These are phyloP conservation scores for Rhinoraja longicauda DNA, from an alignment of 2,797 vertebrate genomes.

Conservation along the genomic window DNA sequence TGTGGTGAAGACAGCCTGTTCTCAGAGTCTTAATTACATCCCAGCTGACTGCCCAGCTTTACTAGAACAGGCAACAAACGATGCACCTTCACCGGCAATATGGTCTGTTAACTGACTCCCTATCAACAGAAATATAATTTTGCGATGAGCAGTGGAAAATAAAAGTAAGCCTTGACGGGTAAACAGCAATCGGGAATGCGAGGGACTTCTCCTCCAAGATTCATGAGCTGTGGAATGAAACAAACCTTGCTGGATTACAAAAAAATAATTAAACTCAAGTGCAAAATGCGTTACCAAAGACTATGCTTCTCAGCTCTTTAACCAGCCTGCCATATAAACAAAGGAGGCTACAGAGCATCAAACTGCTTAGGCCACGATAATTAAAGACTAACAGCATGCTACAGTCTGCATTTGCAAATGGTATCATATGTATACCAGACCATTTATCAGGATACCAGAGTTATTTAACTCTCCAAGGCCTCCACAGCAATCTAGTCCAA, in stretches of 20 bases:
- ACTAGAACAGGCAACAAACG: conserved; percentile 79
- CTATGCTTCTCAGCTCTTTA: conserved; percentile 60
- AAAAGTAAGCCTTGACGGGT: conserved; percentile 51
- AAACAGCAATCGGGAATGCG: conserved; percentile 45
- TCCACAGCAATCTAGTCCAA: conserved; percentile 41
- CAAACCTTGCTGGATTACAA: conserved; percentile 48
- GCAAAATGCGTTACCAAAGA: conserved; percentile 55
- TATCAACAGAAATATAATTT: conserved; percentile 59
- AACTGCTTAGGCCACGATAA: conserved; percentile 79
- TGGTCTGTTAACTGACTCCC: conserved; percentile 72
- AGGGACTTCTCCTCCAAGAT: conserved; percentile 42
- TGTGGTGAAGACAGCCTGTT: conserved; percentile 89
- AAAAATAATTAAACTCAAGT: conserved; percentile 45
- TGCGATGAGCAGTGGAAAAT: conserved; percentile 51
- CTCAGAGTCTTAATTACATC: conserved; percentile 82
- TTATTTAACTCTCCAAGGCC: conserved; percentile 68
- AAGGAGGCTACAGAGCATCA: conserved; percentile 58
- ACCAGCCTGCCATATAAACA: conserved; percentile 55
- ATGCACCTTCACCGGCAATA: conserved; percentile 79
- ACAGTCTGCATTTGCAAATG: conserved; percentile 83
- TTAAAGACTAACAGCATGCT: conserved; percentile 90
- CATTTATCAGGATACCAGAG: conserved; percentile 70
- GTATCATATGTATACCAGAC: conserved; percentile 92
- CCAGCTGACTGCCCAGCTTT: conserved; percentile 80
- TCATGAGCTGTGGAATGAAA: conserved; percentile 45